Evolutionary conservation across 2,113 vertebrate genomes (phyloP).

Genomic region (Canis aureus): DNA sequence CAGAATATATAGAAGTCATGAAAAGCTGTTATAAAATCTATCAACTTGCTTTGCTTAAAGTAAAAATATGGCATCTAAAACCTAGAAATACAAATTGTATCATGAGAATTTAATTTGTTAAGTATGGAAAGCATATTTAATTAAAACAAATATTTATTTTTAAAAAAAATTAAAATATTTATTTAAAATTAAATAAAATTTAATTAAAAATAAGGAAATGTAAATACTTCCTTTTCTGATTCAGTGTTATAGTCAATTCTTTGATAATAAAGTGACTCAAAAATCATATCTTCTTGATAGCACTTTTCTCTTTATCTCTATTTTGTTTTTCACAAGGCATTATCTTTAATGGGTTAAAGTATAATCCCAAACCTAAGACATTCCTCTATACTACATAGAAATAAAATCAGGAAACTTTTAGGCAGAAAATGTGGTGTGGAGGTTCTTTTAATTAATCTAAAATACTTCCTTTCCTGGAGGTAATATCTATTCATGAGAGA

Average conservation of each 20-base stretch:
- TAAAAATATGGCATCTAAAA: not conserved
- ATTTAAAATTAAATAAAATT: not conserved
- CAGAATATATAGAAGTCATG: not conserved
- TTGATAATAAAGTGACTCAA: not conserved
- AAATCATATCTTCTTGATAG: not conserved
- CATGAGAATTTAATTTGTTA: not conserved
- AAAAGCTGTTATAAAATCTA: not conserved
- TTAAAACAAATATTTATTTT: not conserved
- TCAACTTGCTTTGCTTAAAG: not conserved
- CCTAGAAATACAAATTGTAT: not conserved
- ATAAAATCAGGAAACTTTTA: not conserved
- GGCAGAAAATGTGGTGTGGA: not conserved
- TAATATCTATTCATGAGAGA: not conserved
- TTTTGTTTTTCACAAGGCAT: not conserved
- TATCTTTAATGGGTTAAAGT: not conserved
- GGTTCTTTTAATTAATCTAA: not conserved
- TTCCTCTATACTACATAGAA: not conserved
- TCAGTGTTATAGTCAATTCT: not conserved
- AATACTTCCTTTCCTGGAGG: not conserved
- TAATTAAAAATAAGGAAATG: not conserved
- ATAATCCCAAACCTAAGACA: not conserved
- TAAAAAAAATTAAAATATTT: not conserved
- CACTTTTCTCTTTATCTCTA: not conserved
- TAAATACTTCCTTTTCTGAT: conserved; percentile 8
- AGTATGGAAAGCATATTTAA: not conserved